Evolutionary conservation across 2,888 invertebrate species (phyloP), one percentile per base, ranked within the genome.

Genomic region (Prosopocoilus inquinatus): DNA sequence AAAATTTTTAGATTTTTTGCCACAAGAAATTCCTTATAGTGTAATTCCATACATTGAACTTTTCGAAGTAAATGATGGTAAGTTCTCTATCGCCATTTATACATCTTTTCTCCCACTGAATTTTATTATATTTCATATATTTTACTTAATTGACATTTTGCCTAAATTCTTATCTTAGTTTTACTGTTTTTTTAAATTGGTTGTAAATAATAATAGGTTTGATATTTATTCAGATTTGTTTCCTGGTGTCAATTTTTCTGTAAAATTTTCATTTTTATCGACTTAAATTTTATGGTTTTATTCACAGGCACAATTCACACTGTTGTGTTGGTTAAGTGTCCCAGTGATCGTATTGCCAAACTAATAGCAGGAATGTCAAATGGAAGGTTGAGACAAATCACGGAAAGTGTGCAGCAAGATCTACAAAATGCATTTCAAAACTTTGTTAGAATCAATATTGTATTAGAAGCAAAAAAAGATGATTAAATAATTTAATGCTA

Each of bases 11-110:
- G 92, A 98, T 70, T 84, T 86, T 69, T 77, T 96, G 41, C 85
- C 88, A 0, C 83, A 92, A 63, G 94, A 96, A 79, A 83, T 97
- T 41, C 97, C 97, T 0, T 97, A 97, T 70, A 80, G 75, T 38
- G 71, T 96, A 2, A 78, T 81, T 57, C 80, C 86, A 5, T 69
- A 79, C 47, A 70, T 94, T 11, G 90, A 91, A 71, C 86, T 85
- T 70, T 85, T 83, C 64, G 84, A 86, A 63, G 78, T 81, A 15
- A 70, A 74, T 48, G 78, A 82, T 32, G 82, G 84, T 78, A 70
- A 60, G 56, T 47, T 4, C 9, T 34, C 33, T 32, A n/a, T 28
- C 20, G 7, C 20, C 4, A 28, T 3, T 28, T 16, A 2, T 3
- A 16, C 16, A 16, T 16, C 16, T 16, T 3, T 2, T 16, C 16